Conservation (phyloP, 2,888 invertebrate genomes). For the Tinea pellionella region DNA sequence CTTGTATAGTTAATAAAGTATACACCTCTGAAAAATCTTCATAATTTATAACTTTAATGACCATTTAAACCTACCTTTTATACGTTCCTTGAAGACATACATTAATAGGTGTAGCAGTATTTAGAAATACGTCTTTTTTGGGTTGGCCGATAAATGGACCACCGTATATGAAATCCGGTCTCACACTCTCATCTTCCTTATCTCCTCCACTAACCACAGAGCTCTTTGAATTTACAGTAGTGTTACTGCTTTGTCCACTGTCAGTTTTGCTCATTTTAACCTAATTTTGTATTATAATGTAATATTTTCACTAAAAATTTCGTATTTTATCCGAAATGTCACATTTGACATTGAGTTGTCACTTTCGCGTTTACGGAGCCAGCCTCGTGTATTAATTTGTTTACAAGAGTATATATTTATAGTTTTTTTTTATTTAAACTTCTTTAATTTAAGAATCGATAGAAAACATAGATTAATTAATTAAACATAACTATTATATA, state of each 20-base stretch:
- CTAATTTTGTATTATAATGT: conserved; percentile 16
- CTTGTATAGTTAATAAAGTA: too few species aligned
- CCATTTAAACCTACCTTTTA: background rate
- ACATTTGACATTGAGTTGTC: conserved; percentile 17
- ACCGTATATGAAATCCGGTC: conserved; percentile 53
- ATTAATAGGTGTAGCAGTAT: conserved; percentile 8
- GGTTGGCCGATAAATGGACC: conserved; percentile 40
- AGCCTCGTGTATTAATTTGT: too few species aligned
- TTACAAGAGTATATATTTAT: too few species aligned
- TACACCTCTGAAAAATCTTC: too few species aligned
- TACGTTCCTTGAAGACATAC: background rate
- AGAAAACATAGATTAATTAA: too few species aligned
- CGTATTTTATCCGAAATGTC: conserved; percentile 12
- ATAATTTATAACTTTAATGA: too few species aligned
- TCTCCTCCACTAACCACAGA: conserved; percentile 14
- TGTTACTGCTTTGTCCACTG: too few species aligned
- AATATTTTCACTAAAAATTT: conserved; percentile 14
- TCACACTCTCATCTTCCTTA: conserved; percentile 31
- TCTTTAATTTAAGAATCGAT: too few species aligned
- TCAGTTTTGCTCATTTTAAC: background rate
- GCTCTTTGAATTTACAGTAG: background rate
- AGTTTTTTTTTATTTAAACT: too few species aligned
- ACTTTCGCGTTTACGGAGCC: background rate
- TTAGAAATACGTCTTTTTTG: conserved; percentile 20
- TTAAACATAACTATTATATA: too few species aligned